Percentiles rank a stretch among this genome's conserved stretches.
Conservation (phyloP, 1,140 invertebrate genomes). For the Penaeus japonicus region DNA sequence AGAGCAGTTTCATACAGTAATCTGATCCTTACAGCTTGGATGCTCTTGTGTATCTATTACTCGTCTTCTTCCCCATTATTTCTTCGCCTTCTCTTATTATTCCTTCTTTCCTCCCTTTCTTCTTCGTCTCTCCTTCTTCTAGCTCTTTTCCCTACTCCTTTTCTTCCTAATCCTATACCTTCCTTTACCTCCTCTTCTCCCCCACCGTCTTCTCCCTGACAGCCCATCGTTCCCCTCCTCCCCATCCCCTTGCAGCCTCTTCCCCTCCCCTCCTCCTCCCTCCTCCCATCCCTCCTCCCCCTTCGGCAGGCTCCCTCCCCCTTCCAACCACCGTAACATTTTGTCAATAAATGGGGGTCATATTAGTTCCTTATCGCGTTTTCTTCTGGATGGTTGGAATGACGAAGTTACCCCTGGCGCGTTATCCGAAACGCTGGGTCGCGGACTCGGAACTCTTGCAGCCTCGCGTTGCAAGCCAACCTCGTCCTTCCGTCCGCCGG, state of each 20-base stretch:
- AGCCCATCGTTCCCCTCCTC: not conserved
- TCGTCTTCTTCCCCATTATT: too few relatives aligned
- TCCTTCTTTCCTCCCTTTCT: too few relatives aligned
- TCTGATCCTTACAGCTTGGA: too few relatives aligned
- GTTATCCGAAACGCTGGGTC: conserved; percentile 22
- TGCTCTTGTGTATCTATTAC: too few relatives aligned
- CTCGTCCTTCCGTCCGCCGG: not conserved
- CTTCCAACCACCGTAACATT: not conserved
- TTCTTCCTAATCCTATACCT: too few relatives aligned
- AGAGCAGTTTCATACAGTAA: too few relatives aligned
- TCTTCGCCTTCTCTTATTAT: too few relatives aligned
- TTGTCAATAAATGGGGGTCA: conserved; percentile 48
- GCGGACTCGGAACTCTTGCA: not conserved
- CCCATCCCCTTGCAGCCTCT: not conserved
- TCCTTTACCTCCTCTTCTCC: not conserved
- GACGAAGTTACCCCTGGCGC: conserved; percentile 44
- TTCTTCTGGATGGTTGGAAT: conserved; percentile 51
- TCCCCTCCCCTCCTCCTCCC: not conserved
- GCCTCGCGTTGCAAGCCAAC: not conserved
- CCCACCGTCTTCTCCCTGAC: not conserved
- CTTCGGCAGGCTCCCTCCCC: not conserved
- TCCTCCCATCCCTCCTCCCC: conserved; percentile 4
- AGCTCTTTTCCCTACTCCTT: too few relatives aligned
- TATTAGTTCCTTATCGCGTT: conserved; percentile 53
- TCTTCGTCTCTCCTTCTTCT: too few relatives aligned